A percentile compares a stretch with the other conserved stretches of the same genome.
These are phyloP conservation scores for Tenthredo amoena DNA, from an alignment of 2,888 invertebrate species.

Conservation along the genomic window DNA sequence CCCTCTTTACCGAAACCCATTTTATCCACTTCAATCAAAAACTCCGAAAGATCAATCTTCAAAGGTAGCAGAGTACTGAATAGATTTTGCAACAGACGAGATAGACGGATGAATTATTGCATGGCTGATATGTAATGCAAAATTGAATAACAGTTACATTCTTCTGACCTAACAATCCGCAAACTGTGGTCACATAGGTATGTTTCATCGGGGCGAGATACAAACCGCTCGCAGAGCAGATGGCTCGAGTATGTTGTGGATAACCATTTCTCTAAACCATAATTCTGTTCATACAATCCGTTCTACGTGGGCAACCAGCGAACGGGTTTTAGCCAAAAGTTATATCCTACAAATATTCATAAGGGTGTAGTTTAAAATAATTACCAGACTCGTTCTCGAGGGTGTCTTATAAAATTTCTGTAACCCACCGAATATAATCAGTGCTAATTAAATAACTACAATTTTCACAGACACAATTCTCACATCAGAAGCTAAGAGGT, in stretches of 20 bases:
- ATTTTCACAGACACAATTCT: neutral
- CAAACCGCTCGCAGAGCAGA: slow-evolving; percentile 6
- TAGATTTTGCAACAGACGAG: neutral
- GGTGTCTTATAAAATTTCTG: neutral
- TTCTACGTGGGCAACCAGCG: neutral
- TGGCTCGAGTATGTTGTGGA: slow-evolving; percentile 22
- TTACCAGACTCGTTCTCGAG: neutral
- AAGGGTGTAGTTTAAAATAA: neutral
- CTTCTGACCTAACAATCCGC: neutral
- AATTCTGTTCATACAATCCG: neutral
- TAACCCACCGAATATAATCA: neutral
- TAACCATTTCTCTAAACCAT: slow-evolving; percentile 3
- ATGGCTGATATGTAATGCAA: neutral
- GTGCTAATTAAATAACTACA: neutral
- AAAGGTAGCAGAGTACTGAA: neutral
- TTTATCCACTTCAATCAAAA: too few species aligned
- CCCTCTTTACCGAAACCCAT: too few species aligned
- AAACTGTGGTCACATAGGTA: slow-evolving; percentile 7
- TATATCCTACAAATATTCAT: slow-evolving; percentile 4
- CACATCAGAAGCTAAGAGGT: neutral
- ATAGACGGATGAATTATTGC: neutral
- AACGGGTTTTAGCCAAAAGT: slow-evolving; percentile 14
- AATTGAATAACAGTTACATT: neutral
- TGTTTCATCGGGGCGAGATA: neutral
- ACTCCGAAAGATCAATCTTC: neutral